These are phyloP conservation scores for Vulpes lagopus DNA, from an alignment of 2,113 vertebrate species.

Conservation along the genomic window DNA sequence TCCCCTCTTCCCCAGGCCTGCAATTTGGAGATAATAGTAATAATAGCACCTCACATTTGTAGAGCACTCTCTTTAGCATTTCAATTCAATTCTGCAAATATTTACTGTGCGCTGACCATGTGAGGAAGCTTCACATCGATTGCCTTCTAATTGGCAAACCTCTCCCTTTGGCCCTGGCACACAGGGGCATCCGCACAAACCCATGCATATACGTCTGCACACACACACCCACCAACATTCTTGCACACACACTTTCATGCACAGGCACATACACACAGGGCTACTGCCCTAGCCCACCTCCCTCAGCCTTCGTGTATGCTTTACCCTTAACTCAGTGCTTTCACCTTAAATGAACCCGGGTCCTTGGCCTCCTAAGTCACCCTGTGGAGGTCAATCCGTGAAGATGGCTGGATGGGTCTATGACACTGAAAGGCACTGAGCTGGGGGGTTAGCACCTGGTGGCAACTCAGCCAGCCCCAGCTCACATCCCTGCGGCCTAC, in stretches of 20 bases:
- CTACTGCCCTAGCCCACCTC: background rate
- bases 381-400: background rate
- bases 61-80: constrained; percentile 50
- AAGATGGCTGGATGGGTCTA: background rate
- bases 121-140: background rate
- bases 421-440: background rate
- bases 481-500: background rate
- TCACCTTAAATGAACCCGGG: background rate
- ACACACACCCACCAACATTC: background rate
- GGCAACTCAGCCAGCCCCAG: background rate
- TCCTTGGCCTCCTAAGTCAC: background rate
- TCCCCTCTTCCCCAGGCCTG: background rate
- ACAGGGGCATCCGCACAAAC: background rate
- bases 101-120: background rate
- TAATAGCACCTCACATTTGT: background rate
- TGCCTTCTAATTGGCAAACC: constrained; percentile 14
- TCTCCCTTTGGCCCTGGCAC: background rate
- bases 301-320: background rate
- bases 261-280: accelerated
- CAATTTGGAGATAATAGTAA: constrained; percentile 1
- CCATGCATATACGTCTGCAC: too few species aligned
- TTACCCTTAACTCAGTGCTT: background rate
- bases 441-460: background rate
- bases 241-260: background rate
- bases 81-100: constrained; percentile 60